phyloP scores from a whole-genome alignment of 2,888 invertebrate species.

The Spisula subtruncata region DNA sequence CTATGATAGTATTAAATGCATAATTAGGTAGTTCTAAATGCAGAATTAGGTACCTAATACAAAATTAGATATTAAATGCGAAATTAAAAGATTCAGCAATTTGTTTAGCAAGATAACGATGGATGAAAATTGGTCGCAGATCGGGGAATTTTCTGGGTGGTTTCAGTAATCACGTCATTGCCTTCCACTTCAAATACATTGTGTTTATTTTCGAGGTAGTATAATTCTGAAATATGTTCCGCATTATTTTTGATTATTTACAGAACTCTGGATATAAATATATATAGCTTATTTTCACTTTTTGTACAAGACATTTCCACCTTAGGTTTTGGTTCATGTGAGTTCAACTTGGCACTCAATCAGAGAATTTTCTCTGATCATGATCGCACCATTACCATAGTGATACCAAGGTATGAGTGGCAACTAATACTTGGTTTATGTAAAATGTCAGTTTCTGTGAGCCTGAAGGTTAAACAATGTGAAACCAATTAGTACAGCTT shows the following conservation, averaged over 20 bases:
- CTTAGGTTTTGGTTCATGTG: neutral
- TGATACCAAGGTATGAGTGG: neutral
- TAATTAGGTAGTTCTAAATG: too few relatives aligned
- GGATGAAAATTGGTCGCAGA: neutral
- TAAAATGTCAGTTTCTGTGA: neutral
- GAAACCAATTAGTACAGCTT: too few relatives aligned
- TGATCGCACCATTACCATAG: neutral
- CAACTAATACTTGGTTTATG: neutral
- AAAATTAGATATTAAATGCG: neutral
- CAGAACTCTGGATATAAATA: constrained; percentile 6
- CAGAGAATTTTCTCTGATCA: neutral
- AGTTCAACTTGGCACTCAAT: neutral
- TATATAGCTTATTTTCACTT: neutral
- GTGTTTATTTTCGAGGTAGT: constrained; percentile 23
- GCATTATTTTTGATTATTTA: constrained; percentile 24
- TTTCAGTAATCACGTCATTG: neutral
- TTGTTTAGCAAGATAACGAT: neutral
- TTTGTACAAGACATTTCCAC: neutral
- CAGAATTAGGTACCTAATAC: too few relatives aligned
- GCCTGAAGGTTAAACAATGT: too few relatives aligned
- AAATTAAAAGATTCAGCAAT: neutral
- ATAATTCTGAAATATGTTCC: neutral
- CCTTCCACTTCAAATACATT: neutral
- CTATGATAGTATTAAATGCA: neutral
- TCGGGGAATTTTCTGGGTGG: neutral